Evolutionary conservation across 2,113 vertebrate genomes (phyloP), one percentile per base, ranked within the genome.

Genomic region (Pteruthius melanotis): DNA sequence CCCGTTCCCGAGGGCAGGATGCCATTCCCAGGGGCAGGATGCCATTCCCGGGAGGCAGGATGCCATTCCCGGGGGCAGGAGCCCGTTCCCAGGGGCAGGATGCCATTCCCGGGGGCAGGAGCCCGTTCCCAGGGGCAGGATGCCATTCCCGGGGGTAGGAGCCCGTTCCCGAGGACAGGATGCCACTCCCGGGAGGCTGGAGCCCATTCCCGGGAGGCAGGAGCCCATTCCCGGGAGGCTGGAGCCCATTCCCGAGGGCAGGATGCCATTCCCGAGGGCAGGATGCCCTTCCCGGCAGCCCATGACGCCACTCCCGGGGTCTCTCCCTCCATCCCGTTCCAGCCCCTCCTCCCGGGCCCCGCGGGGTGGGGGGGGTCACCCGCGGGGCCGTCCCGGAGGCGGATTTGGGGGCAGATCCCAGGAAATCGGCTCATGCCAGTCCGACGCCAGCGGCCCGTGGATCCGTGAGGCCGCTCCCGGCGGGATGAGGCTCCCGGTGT

Each of bases 351-450:
- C 65, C 79, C 54, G 54, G 64, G 72, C 71, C 68, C 53, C 71
- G 71, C 70, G 53, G 70, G 53, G 70, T 56, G 70, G 70, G 70
- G 70, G 76, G 37, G 47, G 40, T 31, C 47, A 83, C 81, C 49
- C 33, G 59, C 76, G 18, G 78, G 87, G 49, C 54, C 23, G 53
- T 24, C 35, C 85, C 35, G 42, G 45, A 53, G 70, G 81, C 56
- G 61, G 89, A 57, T 75, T 44, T 59, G 66, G 68, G 90, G 94
- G 92, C 59, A 87, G 78, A 57, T 83, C 64, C 87, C 66, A 70
- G 87, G 94, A 82, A 87, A 78, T 76, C 4, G 45, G 93, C 89
- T 91, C 81, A 86, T 95, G 86, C 86, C n/a, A 40, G 74, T 76
- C 81, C 60, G 45, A 60, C 59, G 40, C 37, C 81, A 39, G 6